Percentiles rank a stretch among this genome's conserved stretches.
Evolutionary conservation across 1,140 invertebrate genomes (phyloP).

Genomic region (Apis laboriosa): DNA sequence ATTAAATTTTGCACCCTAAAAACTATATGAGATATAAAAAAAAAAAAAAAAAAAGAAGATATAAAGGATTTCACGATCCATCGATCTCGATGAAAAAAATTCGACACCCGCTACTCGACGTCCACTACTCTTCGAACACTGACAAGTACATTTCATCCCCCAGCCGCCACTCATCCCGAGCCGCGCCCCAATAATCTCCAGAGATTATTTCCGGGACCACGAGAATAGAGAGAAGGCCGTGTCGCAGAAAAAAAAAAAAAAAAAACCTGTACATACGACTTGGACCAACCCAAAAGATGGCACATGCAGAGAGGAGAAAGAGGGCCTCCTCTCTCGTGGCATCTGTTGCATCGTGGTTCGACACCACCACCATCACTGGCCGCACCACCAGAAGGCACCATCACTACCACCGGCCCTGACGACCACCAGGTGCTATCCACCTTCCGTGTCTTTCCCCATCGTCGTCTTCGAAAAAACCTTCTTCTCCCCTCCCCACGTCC

Average conservation of each 20-base stretch:
- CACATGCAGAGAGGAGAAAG: conserved; percentile 69
- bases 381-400: conserved; percentile 63
- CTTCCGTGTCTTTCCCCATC: conserved; percentile 70
- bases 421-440: conserved; percentile 78
- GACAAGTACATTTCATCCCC: conserved; percentile 1
- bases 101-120: background rate
- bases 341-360: conserved; percentile 73
- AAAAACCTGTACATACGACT: background rate
- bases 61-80: background rate
- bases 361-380: conserved; percentile 56
- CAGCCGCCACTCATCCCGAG: too few species aligned
- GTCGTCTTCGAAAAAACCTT: conserved; percentile 68
- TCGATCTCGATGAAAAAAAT: background rate
- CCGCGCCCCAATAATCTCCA: conserved; percentile 10
- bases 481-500: conserved; percentile 17
- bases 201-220: conserved; percentile 22
- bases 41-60: background rate
- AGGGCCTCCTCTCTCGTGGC: conserved; percentile 57
- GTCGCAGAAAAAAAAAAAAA: background rate
- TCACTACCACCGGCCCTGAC: conserved; percentile 66
- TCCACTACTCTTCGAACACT: background rate
- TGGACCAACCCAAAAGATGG: conserved; percentile 40
- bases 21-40: background rate
- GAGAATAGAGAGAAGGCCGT: background rate
- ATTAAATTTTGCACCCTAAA: too few species aligned